phyloP scores from a whole-genome alignment of 2,797 vertebrate genomes.

The Poeciliopsis presidionis region DNA sequence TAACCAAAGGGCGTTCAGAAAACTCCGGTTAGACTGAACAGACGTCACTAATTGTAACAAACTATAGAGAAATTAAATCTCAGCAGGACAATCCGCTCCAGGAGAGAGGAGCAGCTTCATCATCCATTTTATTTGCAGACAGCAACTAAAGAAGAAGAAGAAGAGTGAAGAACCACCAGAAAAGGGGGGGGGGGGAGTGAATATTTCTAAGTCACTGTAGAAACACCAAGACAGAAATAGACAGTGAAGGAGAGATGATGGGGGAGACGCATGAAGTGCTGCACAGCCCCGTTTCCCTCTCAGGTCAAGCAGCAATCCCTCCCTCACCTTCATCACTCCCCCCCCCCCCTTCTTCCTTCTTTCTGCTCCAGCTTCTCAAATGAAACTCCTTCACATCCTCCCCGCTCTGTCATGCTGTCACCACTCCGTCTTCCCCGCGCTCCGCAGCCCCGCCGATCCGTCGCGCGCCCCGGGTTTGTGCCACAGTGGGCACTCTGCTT shows the following conservation, averaged over 20 bases:
- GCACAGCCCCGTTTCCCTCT: not conserved
- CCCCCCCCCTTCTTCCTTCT: not conserved
- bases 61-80: not conserved
- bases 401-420: constrained; percentile 33
- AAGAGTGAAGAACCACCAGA: not conserved
- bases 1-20: not conserved
- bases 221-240: constrained; percentile 2
- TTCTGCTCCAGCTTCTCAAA: not conserved
- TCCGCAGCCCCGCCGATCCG: not conserved
- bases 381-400: constrained; percentile 9
- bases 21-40: not conserved
- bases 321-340: constrained; percentile 6
- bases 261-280: not conserved
- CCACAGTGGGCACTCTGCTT: constrained; percentile 19
- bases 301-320: constrained; percentile 15
- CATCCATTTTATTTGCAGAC: not conserved
- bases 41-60: not conserved
- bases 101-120: not conserved
- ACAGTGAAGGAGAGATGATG: not conserved
- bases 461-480: not conserved
- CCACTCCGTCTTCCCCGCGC: constrained; percentile 17
- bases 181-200: not conserved
- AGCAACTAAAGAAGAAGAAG: not conserved
- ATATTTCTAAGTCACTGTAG: not conserved
- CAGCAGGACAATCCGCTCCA: not conserved